These are phyloP conservation scores for Drosophila falleni DNA, from an alignment of 2,888 invertebrate species.

Conservation along the genomic window DNA sequence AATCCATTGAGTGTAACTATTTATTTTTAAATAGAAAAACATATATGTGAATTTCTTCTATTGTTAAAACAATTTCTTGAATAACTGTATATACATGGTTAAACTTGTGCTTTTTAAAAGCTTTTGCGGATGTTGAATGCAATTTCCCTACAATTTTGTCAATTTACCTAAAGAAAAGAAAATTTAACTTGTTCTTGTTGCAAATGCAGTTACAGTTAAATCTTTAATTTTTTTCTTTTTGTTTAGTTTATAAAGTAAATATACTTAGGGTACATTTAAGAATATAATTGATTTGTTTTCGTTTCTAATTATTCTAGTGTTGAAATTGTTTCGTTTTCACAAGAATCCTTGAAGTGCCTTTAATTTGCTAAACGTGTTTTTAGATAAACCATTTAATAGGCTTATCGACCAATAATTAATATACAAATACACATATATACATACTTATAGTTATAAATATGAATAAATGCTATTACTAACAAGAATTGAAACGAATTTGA, in stretches of 20 bases:
- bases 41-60: neutral
- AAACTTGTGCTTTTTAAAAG: slow-evolving; percentile 62
- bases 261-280: slow-evolving; percentile 24
- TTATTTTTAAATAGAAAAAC: neutral
- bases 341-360: slow-evolving; percentile 77
- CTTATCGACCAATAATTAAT: slow-evolving; percentile 52
- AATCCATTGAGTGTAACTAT: neutral
- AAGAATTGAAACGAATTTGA: slow-evolving; percentile 63
- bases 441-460: slow-evolving; percentile 26
- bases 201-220: slow-evolving; percentile 24
- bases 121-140: slow-evolving; percentile 32
- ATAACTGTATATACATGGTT: slow-evolving; percentile 1
- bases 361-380: slow-evolving; percentile 79
- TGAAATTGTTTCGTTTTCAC: slow-evolving; percentile 65
- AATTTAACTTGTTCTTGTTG: slow-evolving; percentile 49
- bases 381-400: slow-evolving; percentile 68
- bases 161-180: slow-evolving; percentile 48
- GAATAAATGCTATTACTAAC: slow-evolving; percentile 34
- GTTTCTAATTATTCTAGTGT: slow-evolving; percentile 49
- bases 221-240: slow-evolving; percentile 24
- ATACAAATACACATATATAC: slow-evolving; percentile 34
- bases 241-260: slow-evolving; percentile 31
- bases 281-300: slow-evolving; percentile 49
- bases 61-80: slow-evolving; percentile 1
- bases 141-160: slow-evolving; percentile 75